These are phyloP conservation scores for Varanus salvator DNA, from an alignment of 2,113 vertebrate species.

Conservation along the genomic window DNA sequence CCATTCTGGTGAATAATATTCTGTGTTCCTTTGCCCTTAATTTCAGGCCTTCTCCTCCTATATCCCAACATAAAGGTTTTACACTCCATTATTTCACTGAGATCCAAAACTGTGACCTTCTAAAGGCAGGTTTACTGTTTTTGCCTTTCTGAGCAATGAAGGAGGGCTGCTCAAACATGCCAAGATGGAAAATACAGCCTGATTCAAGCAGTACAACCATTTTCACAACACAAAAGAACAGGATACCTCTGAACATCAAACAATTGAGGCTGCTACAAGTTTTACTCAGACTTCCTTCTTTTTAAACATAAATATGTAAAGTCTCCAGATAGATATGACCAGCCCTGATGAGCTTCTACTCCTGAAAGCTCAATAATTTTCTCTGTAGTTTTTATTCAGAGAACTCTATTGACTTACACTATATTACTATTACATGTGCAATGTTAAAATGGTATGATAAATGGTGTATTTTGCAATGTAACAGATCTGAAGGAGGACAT, in stretches of 20 bases:
- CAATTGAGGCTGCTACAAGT: not conserved
- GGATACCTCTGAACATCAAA: not conserved
- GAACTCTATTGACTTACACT: slow-evolving; percentile 10
- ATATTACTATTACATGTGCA: slow-evolving; percentile 20
- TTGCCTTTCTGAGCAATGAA: not conserved
- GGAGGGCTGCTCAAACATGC: not conserved
- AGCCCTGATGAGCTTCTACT: not conserved
- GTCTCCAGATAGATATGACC: not conserved
- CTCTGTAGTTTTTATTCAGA: not conserved
- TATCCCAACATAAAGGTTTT: not conserved
- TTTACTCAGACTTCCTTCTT: not conserved
- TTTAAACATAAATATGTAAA: not conserved
- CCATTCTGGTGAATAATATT: not conserved
- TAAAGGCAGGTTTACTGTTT: not conserved
- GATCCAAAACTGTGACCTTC: not conserved
- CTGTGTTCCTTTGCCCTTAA: not conserved
- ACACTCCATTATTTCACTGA: no score
- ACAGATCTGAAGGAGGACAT: slow-evolving; percentile 24
- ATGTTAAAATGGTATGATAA: slow-evolving; percentile 28
- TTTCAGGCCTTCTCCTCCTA: not conserved
- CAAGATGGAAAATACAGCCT: not conserved
- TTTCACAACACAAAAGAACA: not conserved
- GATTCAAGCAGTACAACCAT: not conserved
- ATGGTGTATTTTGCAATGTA: slow-evolving; percentile 24
- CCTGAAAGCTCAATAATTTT: slow-evolving; percentile 16